These are phyloP conservation scores for Sarcophaga rosellei DNA, from an alignment of 2,888 invertebrate genomes.

Conservation along the genomic window DNA sequence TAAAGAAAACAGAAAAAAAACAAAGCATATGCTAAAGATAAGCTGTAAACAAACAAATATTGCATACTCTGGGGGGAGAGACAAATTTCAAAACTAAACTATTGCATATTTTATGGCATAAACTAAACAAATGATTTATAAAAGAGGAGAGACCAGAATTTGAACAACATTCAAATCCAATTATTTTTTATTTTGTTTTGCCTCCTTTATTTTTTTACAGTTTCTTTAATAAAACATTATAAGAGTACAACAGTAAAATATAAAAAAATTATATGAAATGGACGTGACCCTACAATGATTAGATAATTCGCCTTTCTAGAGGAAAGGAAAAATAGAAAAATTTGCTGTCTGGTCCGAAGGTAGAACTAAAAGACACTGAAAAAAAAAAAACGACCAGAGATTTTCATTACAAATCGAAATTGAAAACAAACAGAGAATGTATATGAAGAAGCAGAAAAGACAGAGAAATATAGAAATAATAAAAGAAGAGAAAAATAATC, in stretches of 20 bases:
- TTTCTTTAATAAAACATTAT: not conserved
- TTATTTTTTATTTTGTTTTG: not conserved
- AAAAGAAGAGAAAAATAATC: conserved; percentile 20
- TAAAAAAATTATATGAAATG: conserved; percentile 46
- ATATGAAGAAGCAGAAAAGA: conserved; percentile 17
- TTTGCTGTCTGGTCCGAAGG: conserved; percentile 40
- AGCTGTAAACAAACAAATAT: conserved; percentile 1
- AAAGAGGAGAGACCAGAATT: not conserved
- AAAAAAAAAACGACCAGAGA: conserved; percentile 10
- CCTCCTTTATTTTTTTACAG: not conserved
- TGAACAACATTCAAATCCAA: not conserved
- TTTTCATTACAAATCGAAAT: conserved; percentile 44
- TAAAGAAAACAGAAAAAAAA: not conserved
- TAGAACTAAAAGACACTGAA: conserved; percentile 34
- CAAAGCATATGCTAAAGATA: not conserved
- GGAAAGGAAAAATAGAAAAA: not conserved
- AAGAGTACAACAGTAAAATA: not conserved
- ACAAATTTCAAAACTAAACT: not conserved
- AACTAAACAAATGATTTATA: not conserved
- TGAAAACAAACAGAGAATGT: conserved; percentile 47
- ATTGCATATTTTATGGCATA: conserved; percentile 17
- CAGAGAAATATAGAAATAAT: conserved; percentile 9
- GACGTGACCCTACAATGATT: conserved; percentile 63
- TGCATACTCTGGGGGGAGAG: conserved; percentile 32
- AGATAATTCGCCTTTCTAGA: conserved; percentile 43